Evolutionary conservation across 2,797 vertebrate species (phyloP).

Genomic region (Benthosema pterotum): DNA sequence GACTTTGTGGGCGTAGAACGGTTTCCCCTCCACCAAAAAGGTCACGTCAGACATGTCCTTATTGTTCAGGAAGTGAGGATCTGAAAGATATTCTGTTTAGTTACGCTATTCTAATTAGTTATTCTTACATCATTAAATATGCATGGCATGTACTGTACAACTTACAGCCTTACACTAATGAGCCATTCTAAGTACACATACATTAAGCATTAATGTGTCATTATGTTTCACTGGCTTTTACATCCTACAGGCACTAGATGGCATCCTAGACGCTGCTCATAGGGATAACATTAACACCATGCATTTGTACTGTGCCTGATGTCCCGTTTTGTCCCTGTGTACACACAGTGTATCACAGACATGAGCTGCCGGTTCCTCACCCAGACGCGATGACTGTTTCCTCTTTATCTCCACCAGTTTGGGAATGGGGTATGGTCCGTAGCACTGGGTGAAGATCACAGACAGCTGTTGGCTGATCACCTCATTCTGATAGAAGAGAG

Average conservation of each 20-base stretch:
- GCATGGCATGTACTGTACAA: conserved; percentile 5
- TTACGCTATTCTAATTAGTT: conserved; percentile 1
- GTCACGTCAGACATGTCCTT: conserved; percentile 86
- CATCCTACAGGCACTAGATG: conserved; percentile 60
- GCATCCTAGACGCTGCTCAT: conserved; percentile 19
- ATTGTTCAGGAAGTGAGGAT: conserved; percentile 84
- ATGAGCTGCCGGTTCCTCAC: conserved; percentile 55
- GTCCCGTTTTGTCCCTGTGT: too few relatives aligned
- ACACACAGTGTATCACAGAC: too few relatives aligned
- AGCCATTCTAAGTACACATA: background rate
- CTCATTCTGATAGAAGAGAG: conserved; percentile 75
- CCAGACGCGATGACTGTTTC: conserved; percentile 78
- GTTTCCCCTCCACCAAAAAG: conserved; percentile 85
- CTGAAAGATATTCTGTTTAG: conserved; percentile 57
- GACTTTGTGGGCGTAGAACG: conserved; percentile 84
- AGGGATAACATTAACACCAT: too few relatives aligned
- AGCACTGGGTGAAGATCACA: conserved; percentile 84
- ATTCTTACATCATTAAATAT: conserved; percentile 12
- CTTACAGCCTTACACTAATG: background rate
- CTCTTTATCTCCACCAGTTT: conserved; percentile 83
- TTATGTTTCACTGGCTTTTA: conserved; percentile 11
- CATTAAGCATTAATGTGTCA: background rate
- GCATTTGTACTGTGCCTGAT: background rate
- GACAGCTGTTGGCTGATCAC: conserved; percentile 85
- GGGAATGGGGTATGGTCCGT: conserved; percentile 84